phyloP scores from a whole-genome alignment of 2,888 invertebrate species.

The Ptilodon capucinus region DNA sequence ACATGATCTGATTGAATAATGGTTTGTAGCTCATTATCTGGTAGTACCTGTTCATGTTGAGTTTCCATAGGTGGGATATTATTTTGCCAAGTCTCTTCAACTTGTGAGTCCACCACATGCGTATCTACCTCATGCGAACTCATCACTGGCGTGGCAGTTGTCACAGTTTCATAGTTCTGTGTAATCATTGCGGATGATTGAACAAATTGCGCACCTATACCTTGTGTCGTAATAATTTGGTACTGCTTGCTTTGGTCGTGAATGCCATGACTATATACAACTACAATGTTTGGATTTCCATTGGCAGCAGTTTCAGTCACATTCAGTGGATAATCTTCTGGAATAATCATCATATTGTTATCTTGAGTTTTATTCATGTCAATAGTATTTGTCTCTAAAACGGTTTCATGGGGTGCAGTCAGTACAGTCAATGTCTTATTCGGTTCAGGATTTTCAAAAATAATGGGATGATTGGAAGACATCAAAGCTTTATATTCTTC shows the following conservation, averaged over 20 bases:
- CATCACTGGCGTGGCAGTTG: slow-evolving; percentile 72
- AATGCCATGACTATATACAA: slow-evolving; percentile 84
- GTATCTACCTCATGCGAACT: slow-evolving; percentile 65
- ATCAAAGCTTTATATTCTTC: slow-evolving; percentile 76
- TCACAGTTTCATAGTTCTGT: slow-evolving; percentile 69
- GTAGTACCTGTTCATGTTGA: slow-evolving; percentile 35
- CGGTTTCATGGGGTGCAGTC: slow-evolving; percentile 49
- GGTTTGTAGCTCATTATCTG: slow-evolving; percentile 34
- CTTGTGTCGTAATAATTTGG: slow-evolving; percentile 68
- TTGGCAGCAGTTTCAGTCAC: slow-evolving; percentile 70
- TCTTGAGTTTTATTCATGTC: slow-evolving; percentile 78
- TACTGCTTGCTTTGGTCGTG: slow-evolving; percentile 81
- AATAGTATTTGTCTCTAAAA: slow-evolving; percentile 53
- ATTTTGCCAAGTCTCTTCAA: slow-evolving; percentile 59
- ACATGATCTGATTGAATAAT: slow-evolving; percentile 24
- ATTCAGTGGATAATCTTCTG: slow-evolving; percentile 82
- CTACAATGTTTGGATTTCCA: slow-evolving; percentile 84
- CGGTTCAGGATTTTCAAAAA: slow-evolving; percentile 65
- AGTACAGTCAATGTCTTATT: slow-evolving; percentile 70
- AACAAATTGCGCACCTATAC: slow-evolving; percentile 63
- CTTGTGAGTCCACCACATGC: slow-evolving; percentile 55
- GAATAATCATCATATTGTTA: slow-evolving; percentile 85
- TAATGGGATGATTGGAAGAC: slow-evolving; percentile 69
- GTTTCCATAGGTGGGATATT: slow-evolving; percentile 40
- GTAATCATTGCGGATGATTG: slow-evolving; percentile 68